phyloP scores from a whole-genome alignment of 92 coral and sea anemone species.

The Anthopleura xanthogrammica region DNA sequence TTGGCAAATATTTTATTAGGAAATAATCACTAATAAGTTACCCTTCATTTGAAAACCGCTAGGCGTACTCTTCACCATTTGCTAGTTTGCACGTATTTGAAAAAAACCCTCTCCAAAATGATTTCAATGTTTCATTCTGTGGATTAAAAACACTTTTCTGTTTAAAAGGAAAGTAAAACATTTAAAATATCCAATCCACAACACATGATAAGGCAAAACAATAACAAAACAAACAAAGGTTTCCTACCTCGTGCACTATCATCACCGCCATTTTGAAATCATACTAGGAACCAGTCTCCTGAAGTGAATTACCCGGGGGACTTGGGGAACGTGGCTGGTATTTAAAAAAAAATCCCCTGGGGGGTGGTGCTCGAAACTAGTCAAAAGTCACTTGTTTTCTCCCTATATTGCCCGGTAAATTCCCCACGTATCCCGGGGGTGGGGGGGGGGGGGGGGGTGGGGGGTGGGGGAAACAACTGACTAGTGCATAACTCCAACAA shows the following conservation, averaged over 20 bases:
- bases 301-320: too few relatives aligned
- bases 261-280: too few relatives aligned
- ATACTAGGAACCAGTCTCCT: too few relatives aligned
- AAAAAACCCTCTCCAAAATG: background rate
- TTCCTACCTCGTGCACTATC: too few relatives aligned
- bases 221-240: background rate
- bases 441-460: too few relatives aligned
- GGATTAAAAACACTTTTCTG: background rate
- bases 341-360: background rate
- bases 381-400: background rate
- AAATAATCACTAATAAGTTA: too few relatives aligned
- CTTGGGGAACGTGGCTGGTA: background rate
- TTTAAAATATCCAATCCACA: too few relatives aligned
- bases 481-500: slow-evolving; percentile 3
- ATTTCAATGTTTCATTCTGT: background rate
- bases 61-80: background rate
- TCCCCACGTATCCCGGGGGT: background rate
- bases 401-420: slow-evolving; percentile 1
- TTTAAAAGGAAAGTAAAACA: background rate
- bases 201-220: background rate
- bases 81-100: background rate
- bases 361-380: background rate
- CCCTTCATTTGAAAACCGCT: background rate
- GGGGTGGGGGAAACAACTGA: background rate
- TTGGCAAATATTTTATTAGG: too few relatives aligned